These are phyloP conservation scores for Gadus macrocephalus DNA, from an alignment of 2,113 vertebrate genomes.

Conservation along the genomic window DNA sequence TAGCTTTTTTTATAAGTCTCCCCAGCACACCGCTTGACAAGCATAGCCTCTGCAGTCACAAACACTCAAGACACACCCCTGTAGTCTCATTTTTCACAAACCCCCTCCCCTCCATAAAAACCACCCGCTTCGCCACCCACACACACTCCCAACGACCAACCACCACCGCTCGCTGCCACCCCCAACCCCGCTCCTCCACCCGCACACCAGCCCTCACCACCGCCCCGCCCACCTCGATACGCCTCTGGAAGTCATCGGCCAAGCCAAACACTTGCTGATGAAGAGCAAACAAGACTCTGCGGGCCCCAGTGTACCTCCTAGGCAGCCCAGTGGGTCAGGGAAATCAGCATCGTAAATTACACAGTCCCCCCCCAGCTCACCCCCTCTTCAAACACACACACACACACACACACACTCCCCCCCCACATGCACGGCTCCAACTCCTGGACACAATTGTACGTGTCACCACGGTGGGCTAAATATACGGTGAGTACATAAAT, in stretches of 20 bases:
- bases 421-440: too few relatives aligned
- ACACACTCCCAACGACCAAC: too few relatives aligned
- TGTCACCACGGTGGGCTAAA: conserved; percentile 25
- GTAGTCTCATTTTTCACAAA: conserved; percentile 5
- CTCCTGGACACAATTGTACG: conserved; percentile 21
- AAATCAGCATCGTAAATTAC: conserved; percentile 28
- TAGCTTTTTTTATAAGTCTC: neutral
- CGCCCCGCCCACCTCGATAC: conserved; percentile 13
- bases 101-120: neutral
- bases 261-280: conserved; percentile 54
- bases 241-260: conserved; percentile 23
- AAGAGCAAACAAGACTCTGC: conserved; percentile 52
- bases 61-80: conserved; percentile 2
- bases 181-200: too few relatives aligned
- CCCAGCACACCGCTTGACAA: conserved; percentile 11
- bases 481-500: conserved; percentile 26
- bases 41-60: neutral
- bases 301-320: conserved; percentile 29
- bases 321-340: conserved; percentile 28
- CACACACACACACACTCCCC: too few relatives aligned
- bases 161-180: too few relatives aligned
- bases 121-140: too few relatives aligned
- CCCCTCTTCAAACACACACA: neutral
- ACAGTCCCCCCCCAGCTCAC: conserved; percentile 17
- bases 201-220: conserved; percentile 1